A percentile compares a stretch with the other conserved stretches of the same genome.
phyloP scores from a whole-genome alignment of 2,888 invertebrate genomes.

The Mythimna impura region DNA sequence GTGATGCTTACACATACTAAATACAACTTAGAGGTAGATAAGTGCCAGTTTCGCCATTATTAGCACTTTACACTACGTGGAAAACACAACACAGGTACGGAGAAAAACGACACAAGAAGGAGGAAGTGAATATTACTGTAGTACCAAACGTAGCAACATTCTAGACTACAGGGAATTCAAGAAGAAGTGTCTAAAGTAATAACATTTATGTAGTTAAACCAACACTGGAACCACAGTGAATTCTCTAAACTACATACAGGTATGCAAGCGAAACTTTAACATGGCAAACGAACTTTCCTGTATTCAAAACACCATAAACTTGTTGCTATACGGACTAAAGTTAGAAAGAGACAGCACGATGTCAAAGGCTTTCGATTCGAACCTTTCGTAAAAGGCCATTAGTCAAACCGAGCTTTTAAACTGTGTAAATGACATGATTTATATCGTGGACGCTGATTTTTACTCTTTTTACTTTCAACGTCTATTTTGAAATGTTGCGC shows the following conservation, averaged over 20 bases:
- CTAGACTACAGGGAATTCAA: conserved; percentile 40
- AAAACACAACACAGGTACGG: background rate
- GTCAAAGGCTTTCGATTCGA: conserved; percentile 70
- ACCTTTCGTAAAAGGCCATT: conserved; percentile 75
- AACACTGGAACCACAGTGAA: conserved; percentile 13
- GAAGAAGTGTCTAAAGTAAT: conserved; percentile 17
- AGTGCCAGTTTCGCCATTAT: background rate
- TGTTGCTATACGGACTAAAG: conserved; percentile 45
- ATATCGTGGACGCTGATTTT: conserved; percentile 76
- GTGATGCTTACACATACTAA: background rate
- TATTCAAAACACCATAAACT: conserved; percentile 43
- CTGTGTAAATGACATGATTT: conserved; percentile 82
- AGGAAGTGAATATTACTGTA: conserved; percentile 4
- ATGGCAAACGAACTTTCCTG: conserved; percentile 26
- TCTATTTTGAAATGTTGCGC: conserved; percentile 79
- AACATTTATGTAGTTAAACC: conserved; percentile 22
- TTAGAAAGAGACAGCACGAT: conserved; percentile 65
- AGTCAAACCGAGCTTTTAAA: conserved; percentile 81
- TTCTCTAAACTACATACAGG: conserved; percentile 29
- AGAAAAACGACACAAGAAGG: background rate
- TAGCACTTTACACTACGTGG: background rate
- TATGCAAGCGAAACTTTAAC: conserved; percentile 24
- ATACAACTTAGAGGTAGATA: background rate
- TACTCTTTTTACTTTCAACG: conserved; percentile 71
- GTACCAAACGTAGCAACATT: conserved; percentile 12